These are phyloP conservation scores for Greenwoodochromis staneri DNA, from an alignment of 2,113 vertebrate genomes.

Conservation along the genomic window DNA sequence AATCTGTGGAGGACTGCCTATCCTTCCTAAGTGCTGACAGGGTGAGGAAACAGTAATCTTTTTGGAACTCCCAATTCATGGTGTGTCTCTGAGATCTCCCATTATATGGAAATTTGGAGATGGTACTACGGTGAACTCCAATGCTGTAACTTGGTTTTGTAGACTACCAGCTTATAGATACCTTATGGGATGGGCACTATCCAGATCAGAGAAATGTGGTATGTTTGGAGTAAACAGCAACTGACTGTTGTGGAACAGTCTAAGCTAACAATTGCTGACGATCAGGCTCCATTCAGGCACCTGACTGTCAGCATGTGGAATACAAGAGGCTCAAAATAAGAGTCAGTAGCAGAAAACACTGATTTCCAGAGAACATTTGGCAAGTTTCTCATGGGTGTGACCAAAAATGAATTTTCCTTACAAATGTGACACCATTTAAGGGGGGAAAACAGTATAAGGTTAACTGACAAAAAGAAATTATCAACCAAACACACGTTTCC, in stretches of 20 bases:
- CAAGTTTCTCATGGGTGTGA: background rate
- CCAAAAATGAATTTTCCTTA: background rate
- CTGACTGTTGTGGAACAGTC: background rate
- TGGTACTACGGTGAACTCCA: background rate
- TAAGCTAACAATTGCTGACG: background rate
- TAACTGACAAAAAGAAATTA: background rate
- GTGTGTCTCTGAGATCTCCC: background rate
- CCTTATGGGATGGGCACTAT: background rate
- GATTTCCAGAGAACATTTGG: background rate
- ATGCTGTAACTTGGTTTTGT: background rate
- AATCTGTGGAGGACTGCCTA: background rate
- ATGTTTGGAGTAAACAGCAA: background rate
- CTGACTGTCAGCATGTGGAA: background rate
- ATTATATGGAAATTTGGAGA: background rate
- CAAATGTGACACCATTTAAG: background rate
- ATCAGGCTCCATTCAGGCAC: background rate
- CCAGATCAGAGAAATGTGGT: background rate
- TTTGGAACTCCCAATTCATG: background rate
- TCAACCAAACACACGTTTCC: background rate
- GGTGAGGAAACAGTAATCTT: background rate
- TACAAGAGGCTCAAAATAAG: background rate
- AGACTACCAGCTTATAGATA: background rate
- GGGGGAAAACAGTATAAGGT: rapidly evolving
- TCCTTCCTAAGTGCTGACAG: background rate
- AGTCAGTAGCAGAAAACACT: background rate